A percentile compares a stretch with the other conserved stretches of the same genome.
These are phyloP conservation scores for Caenorhabditis latens DNA, from an alignment of 1,140 invertebrate genomes.

Conservation along the genomic window DNA sequence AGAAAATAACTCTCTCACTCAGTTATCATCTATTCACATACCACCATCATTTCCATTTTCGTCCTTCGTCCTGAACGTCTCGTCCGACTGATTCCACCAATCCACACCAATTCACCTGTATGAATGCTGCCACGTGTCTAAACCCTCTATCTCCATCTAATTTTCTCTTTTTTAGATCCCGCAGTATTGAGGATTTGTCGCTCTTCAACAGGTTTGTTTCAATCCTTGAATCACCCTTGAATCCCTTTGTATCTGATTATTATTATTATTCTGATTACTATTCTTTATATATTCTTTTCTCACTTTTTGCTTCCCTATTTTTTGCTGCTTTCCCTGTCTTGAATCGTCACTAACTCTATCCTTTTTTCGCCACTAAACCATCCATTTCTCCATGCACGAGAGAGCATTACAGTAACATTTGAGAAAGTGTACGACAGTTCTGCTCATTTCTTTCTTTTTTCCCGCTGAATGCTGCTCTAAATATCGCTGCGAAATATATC, in stretches of 20 bases:
- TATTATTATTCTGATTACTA: slow-evolving; percentile 8
- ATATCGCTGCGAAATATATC: neutral
- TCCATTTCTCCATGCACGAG: slow-evolving; percentile 31
- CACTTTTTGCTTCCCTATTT: slow-evolving; percentile 1
- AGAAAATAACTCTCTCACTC: slow-evolving; percentile 1
- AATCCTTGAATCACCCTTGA: neutral
- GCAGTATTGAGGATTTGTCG: slow-evolving; percentile 77
- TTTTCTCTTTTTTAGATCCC: slow-evolving; percentile 71
- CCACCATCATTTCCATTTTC: neutral
- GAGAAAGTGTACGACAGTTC: neutral
- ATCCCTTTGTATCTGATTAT: slow-evolving; percentile 45
- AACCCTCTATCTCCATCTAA: slow-evolving; percentile 4
- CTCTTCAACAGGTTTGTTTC: slow-evolving; percentile 76
- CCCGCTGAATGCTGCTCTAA: neutral
- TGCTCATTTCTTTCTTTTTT: slow-evolving; percentile 9
- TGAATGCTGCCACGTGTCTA: slow-evolving; percentile 36
- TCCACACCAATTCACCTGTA: slow-evolving; percentile 33
- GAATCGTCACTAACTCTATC: slow-evolving; percentile 17
- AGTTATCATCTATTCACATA: slow-evolving; percentile 23
- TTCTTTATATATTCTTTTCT: slow-evolving; percentile 21
- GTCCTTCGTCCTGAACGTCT: slow-evolving; percentile 1
- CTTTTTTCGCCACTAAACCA: neutral
- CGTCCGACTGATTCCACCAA: slow-evolving; percentile 29
- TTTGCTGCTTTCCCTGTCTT: slow-evolving; percentile 38
- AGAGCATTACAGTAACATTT: neutral